Evolutionary conservation across 2,888 invertebrate species (phyloP).

Genomic region (Dusona sp.): DNA sequence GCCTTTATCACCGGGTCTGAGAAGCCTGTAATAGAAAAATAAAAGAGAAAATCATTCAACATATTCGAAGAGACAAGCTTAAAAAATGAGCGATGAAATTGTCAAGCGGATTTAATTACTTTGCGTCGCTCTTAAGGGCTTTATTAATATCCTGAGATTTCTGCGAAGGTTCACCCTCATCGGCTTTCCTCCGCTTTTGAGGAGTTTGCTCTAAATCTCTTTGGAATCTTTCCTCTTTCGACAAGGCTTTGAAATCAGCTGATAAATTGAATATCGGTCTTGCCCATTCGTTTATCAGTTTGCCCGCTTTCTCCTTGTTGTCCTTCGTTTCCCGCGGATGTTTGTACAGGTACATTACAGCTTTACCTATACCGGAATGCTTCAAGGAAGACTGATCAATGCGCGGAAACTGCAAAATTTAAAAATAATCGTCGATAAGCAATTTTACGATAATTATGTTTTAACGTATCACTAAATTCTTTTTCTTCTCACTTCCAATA

Average conservation of each 20-base stretch:
- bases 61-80: neutral
- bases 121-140: constrained; percentile 88
- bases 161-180: constrained; percentile 85
- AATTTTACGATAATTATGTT: neutral
- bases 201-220: constrained; percentile 95
- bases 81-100: constrained; percentile 6
- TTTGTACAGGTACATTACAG: constrained; percentile 99
- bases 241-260: constrained; percentile 95
- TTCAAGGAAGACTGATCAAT: constrained; percentile 96
- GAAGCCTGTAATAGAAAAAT: constrained; percentile 85
- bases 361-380: constrained; percentile 98
- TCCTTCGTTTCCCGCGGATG: constrained; percentile 98
- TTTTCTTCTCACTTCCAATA: constrained; percentile 89
- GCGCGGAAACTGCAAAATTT: constrained; percentile 90
- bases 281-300: constrained; percentile 98
- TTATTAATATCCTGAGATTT: constrained; percentile 88
- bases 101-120: constrained; percentile 81
- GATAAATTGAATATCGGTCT: constrained; percentile 98
- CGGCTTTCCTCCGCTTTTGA: constrained; percentile 85
- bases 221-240: constrained; percentile 96
- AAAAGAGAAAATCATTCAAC: neutral
- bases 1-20: constrained; percentile 97
- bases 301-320: constrained; percentile 95
- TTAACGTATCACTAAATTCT: neutral
- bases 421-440: neutral